Conservation (phyloP, 2,113 vertebrate genomes). For the Piaya cayana region DNA sequence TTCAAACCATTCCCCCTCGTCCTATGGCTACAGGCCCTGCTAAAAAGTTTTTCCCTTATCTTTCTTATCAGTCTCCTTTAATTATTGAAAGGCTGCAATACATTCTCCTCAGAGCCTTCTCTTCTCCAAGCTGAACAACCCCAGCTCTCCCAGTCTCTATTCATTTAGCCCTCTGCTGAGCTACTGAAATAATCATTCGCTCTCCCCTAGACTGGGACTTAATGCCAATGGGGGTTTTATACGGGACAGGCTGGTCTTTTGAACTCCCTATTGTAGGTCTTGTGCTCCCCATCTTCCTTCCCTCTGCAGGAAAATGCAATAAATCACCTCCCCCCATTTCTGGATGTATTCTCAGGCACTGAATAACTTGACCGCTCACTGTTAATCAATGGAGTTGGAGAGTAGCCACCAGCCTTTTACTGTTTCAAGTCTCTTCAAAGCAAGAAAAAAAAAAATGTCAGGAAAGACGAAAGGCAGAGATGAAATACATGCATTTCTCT, state of each 20-base stretch:
- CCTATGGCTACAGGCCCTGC: too few relatives aligned
- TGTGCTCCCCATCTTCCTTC: neutral
- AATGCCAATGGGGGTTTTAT: neutral
- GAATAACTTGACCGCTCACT: conserved; percentile 33
- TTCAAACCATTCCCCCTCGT: too few relatives aligned
- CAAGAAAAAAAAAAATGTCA: neutral
- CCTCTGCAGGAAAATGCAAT: neutral
- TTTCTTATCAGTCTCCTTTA: too few relatives aligned
- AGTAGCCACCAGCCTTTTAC: conserved; percentile 50
- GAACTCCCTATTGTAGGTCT: neutral
- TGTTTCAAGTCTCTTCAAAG: conserved; percentile 53
- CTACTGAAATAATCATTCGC: neutral
- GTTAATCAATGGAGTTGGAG: conserved; percentile 56
- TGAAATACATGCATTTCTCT: conserved; percentile 48
- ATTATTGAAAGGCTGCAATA: too few relatives aligned
- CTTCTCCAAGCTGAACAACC: too few relatives aligned
- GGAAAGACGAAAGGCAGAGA: conserved; percentile 55
- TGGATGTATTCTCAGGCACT: conserved; percentile 19
- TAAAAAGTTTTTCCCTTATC: too few relatives aligned
- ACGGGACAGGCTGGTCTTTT: neutral
- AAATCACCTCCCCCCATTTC: neutral
- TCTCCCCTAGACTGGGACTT: neutral
- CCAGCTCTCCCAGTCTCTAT: too few relatives aligned
- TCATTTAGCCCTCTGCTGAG: neutral
- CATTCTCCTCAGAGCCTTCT: too few relatives aligned